phyloP scores from a whole-genome alignment of 2,888 invertebrate genomes.

The Meandrusa payeni region DNA sequence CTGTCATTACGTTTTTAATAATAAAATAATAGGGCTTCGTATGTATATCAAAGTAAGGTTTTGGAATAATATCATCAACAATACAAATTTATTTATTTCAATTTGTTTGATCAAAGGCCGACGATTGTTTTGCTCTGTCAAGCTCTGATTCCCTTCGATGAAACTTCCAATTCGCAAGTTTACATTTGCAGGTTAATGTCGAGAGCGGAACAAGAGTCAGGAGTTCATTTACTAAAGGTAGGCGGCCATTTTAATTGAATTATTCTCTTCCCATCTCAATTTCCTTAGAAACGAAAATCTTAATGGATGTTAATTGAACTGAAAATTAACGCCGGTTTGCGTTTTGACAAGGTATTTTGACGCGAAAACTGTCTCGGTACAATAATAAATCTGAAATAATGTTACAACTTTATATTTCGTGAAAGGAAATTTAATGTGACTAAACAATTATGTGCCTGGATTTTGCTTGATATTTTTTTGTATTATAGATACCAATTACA shows the following conservation, averaged over 20 bases:
- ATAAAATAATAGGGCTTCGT: too few relatives aligned
- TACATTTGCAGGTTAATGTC: slow-evolving; percentile 2
- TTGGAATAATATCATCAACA: too few relatives aligned
- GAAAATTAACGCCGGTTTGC: slow-evolving; percentile 33
- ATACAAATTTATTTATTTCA: not conserved
- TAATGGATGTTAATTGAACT: slow-evolving; percentile 35
- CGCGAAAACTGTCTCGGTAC: too few relatives aligned
- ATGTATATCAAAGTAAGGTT: too few relatives aligned
- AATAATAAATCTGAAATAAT: too few relatives aligned
- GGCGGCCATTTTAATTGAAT: slow-evolving; percentile 33
- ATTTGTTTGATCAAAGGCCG: not conserved
- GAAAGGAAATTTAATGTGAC: too few relatives aligned
- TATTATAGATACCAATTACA: too few relatives aligned
- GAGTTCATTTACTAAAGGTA: slow-evolving; percentile 24
- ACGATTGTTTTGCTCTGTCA: slow-evolving; percentile 6
- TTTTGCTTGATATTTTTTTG: too few relatives aligned
- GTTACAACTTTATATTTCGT: too few relatives aligned
- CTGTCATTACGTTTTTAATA: too few relatives aligned
- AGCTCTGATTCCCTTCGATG: slow-evolving; percentile 6
- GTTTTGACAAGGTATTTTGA: slow-evolving; percentile 14
- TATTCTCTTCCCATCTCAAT: slow-evolving; percentile 34
- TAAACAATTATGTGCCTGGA: too few relatives aligned
- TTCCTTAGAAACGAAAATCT: slow-evolving; percentile 32
- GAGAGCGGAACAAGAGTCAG: slow-evolving; percentile 21
- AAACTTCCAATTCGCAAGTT: slow-evolving; percentile 12